Conservation (phyloP, 2,797 vertebrate genomes). For the Bradypodion pumilum region DNA sequence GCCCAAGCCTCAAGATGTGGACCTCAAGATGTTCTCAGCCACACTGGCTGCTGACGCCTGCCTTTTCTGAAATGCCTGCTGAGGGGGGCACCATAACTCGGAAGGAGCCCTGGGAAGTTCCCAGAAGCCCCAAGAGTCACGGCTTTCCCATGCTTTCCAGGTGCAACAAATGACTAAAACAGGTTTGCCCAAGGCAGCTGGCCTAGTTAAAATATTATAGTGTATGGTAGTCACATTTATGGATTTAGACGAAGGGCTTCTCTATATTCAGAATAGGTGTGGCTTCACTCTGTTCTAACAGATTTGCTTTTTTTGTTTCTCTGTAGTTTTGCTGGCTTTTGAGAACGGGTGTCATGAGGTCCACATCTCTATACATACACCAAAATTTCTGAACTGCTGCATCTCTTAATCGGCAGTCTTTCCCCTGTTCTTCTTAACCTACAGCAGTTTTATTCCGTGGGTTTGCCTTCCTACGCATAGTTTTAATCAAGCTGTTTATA, state of each 20-base stretch:
- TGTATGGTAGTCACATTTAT: not conserved
- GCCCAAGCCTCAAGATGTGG: not conserved
- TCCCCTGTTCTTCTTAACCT: too few species aligned
- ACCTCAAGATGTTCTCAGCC: not conserved
- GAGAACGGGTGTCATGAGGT: not conserved
- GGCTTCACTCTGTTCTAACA: not conserved
- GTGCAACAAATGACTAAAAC: not conserved
- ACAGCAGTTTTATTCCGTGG: not conserved
- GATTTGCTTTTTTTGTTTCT: not conserved
- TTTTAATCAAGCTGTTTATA: slow-evolving; percentile 20
- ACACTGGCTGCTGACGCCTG: not conserved
- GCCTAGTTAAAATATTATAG: not conserved
- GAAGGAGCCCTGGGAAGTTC: not conserved
- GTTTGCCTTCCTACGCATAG: slow-evolving; percentile 2
- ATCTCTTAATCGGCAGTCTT: slow-evolving; percentile 16
- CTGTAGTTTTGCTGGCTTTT: not conserved
- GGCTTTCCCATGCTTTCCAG: not conserved
- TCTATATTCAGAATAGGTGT: not conserved
- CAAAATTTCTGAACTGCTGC: not conserved
- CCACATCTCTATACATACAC: not conserved
- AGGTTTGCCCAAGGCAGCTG: not conserved
- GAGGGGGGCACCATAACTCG: not conserved
- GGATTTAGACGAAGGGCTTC: not conserved
- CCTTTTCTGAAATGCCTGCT: not conserved
- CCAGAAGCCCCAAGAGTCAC: not conserved